phyloP scores from a whole-genome alignment of 1,140 invertebrate genomes.

The Anastrepha ludens region DNA sequence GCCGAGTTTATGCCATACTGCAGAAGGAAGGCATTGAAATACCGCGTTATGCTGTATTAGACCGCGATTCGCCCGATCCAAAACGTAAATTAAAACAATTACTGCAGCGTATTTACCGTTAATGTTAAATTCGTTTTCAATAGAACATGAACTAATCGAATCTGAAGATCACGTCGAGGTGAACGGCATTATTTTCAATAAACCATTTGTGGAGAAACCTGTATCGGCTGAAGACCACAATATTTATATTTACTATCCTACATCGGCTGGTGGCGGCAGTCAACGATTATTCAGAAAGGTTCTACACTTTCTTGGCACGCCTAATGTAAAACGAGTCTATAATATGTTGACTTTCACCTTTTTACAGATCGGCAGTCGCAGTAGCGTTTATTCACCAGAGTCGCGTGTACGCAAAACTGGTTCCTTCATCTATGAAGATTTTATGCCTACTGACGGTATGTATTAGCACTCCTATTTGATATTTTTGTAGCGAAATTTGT shows the following conservation, averaged over 20 bases:
- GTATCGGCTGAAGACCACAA: constrained; percentile 99
- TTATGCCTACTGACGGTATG: constrained; percentile 99
- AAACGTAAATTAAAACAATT: constrained; percentile 80
- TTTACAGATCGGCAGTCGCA: constrained; percentile 95
- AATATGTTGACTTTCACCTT: neutral
- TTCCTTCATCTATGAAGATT: constrained; percentile 99
- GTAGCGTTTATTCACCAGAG: constrained; percentile 98
- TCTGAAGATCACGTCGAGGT: constrained; percentile 99
- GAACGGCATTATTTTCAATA: constrained; percentile 97
- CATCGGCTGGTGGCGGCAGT: constrained; percentile 97
- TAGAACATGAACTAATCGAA: constrained; percentile 95
- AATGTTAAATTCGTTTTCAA: neutral
- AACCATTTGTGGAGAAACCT: constrained; percentile 95
- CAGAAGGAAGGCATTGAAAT: constrained; percentile 97
- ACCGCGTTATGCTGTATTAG: constrained; percentile 96
- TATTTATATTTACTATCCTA: constrained; percentile 99
- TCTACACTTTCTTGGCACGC: constrained; percentile 58
- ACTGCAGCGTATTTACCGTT: neutral
- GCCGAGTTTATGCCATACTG: constrained; percentile 96
- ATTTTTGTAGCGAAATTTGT: constrained; percentile 13
- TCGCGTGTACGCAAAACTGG: constrained; percentile 96
- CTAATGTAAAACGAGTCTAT: neutral
- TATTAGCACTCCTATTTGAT: constrained; percentile 56
- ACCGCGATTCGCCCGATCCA: constrained; percentile 93
- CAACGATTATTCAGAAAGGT: constrained; percentile 98